Evolutionary conservation across 2,888 invertebrate genomes (phyloP), one percentile per base, ranked within the genome.

Genomic region (Phania funesta): DNA sequence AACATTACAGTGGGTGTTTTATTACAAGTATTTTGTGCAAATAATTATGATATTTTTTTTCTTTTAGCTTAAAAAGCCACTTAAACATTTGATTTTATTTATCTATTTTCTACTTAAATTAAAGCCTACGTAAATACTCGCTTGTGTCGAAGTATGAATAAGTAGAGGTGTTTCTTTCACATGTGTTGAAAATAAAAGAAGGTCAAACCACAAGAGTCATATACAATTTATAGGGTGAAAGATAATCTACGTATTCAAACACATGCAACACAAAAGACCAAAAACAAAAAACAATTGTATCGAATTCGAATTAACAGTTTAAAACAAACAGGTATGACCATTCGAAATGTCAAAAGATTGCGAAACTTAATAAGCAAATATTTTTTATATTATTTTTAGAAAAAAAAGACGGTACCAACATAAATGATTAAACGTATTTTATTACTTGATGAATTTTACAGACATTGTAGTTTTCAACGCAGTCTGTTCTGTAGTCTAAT

Each of bases 151-250:
- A 16, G 41, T 50, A 29, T 62, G 52, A 48, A 32, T 64, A 56
- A 48, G 26, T 60, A 56, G 46, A 70, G 62, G 52, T 68, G 60
- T 54, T 77, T 48, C 46, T 13, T 35, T 29, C 29, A 18, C 1
- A 50, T 75, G 41, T 58, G 18, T 67, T 76, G 58, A 20, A 80
- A 71, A 65, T 80, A 26, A 82, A 82, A 82, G 81, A 82, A 82
- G 81, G 81, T 82, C 81, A 82, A 82, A 78, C 81, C 81, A 74
- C 81, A 81, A 81, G 44, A 78, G 38, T 56, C 18, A 73, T n/a
- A 32, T 64, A 46, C 64, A 46, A 76, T 67, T 73, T 64, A 74
- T 68, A 38, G 48, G 35, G 38, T 62, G 46, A 73, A 73, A 67
- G 52, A 52, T 52, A 73, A 68, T 41, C 50, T n/a, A 38, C 6